A percentile compares a stretch with the other conserved stretches of the same genome.
Evolutionary conservation across 64 coral and sea anemone species (phyloP).

Genomic region (Montipora cactus): DNA sequence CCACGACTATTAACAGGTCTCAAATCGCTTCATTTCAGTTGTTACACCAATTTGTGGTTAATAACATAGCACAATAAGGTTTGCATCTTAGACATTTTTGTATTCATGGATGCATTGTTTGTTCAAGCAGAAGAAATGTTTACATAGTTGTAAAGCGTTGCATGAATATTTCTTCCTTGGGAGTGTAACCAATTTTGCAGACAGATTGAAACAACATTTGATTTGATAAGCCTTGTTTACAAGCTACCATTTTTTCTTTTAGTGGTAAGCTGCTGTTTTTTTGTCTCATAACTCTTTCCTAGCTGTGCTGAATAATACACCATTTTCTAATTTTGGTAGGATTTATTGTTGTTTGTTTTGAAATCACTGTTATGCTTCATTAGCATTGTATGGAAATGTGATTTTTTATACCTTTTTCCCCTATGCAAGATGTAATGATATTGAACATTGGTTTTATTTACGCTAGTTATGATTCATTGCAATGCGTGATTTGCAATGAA

Average conservation of each 20-base stretch:
- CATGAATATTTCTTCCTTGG: background rate
- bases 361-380: background rate
- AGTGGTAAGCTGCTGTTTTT: background rate
- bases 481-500: no score
- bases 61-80: background rate
- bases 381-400: background rate
- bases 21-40: background rate
- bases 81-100: background rate
- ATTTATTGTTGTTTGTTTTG: background rate
- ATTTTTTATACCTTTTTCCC: background rate
- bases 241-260: background rate
- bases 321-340: background rate
- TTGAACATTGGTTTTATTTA: background rate
- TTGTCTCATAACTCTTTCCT: background rate
- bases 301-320: background rate
- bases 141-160: constrained; percentile 1
- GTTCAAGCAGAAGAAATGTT: background rate
- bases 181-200: background rate
- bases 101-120: constrained; percentile 13
- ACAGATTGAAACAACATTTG: background rate
- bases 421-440: background rate
- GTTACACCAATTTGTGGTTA: background rate
- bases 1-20: background rate
- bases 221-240: no score
- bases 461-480: background rate